These are phyloP conservation scores for Benitochromis conjunctus DNA, from an alignment of 2,113 vertebrate genomes.

Conservation along the genomic window DNA sequence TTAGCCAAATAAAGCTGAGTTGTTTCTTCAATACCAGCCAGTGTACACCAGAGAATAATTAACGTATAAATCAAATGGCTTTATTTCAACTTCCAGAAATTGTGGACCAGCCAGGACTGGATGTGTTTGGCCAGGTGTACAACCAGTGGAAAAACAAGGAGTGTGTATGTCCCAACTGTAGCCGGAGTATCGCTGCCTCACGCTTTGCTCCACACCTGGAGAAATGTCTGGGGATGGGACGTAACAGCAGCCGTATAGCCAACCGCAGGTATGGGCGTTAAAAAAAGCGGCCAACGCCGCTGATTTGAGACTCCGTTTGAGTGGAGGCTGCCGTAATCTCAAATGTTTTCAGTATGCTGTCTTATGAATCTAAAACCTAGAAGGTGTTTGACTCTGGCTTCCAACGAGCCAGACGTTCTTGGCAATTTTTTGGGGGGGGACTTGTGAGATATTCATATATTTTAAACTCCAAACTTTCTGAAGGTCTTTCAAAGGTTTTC, in stretches of 20 bases:
- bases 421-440: background rate
- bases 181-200: slow-evolving; percentile 93
- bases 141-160: slow-evolving; percentile 99
- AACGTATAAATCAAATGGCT: background rate
- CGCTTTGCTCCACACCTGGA: slow-evolving; percentile 96
- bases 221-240: slow-evolving; percentile 98
- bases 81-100: slow-evolving; percentile 78
- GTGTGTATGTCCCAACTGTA: slow-evolving; percentile 98
- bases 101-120: slow-evolving; percentile 96
- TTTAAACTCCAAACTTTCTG: background rate
- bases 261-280: slow-evolving; percentile 82
- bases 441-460: background rate
- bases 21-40: background rate
- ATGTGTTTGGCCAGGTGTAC: slow-evolving; percentile 98
- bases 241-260: slow-evolving; percentile 98
- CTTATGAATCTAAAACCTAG: background rate
- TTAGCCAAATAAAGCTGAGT: background rate
- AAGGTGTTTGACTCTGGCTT: background rate
- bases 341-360: background rate
- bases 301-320: background rate
- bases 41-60: background rate
- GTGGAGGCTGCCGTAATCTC: background rate
- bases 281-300: background rate
- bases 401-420: background rate
- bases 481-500: background rate